phyloP scores from a whole-genome alignment of 2,113 vertebrate genomes.

The Cyphomyrus discorhynchus region DNA sequence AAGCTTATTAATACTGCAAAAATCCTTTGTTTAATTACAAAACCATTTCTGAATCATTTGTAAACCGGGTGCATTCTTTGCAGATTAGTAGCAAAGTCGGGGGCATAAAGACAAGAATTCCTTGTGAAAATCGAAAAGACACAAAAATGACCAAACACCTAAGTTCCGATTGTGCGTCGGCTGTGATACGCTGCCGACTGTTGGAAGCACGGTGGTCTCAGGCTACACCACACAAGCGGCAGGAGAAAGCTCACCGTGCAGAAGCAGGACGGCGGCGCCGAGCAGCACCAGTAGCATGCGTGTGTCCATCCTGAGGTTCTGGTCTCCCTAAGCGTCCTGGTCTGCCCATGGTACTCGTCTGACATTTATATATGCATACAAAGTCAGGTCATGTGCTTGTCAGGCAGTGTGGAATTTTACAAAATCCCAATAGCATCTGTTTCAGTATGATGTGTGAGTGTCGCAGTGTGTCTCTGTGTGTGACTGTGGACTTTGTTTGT shows the following conservation, averaged over 20 bases:
- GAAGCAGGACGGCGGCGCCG: background rate
- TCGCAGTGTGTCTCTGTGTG: background rate
- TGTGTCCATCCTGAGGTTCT: background rate
- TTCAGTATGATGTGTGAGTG: background rate
- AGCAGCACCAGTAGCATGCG: background rate
- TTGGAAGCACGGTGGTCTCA: background rate
- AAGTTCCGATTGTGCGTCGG: background rate
- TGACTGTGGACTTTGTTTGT: background rate
- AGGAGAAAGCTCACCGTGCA: background rate
- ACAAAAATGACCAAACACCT: background rate
- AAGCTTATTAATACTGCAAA: background rate
- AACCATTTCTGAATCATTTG: background rate
- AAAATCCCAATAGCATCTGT: background rate
- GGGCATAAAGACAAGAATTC: background rate
- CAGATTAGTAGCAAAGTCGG: background rate
- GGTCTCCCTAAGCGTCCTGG: background rate
- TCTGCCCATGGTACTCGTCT: background rate
- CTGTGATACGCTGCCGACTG: background rate
- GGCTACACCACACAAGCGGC: background rate
- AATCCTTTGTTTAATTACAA: background rate
- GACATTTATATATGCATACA: background rate
- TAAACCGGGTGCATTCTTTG: background rate
- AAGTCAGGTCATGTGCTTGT: background rate
- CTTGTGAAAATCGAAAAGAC: background rate
- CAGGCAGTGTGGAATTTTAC: background rate